Evolutionary conservation across 2,113 vertebrate genomes (phyloP).

Genomic region (Peromyscus maniculatus): DNA sequence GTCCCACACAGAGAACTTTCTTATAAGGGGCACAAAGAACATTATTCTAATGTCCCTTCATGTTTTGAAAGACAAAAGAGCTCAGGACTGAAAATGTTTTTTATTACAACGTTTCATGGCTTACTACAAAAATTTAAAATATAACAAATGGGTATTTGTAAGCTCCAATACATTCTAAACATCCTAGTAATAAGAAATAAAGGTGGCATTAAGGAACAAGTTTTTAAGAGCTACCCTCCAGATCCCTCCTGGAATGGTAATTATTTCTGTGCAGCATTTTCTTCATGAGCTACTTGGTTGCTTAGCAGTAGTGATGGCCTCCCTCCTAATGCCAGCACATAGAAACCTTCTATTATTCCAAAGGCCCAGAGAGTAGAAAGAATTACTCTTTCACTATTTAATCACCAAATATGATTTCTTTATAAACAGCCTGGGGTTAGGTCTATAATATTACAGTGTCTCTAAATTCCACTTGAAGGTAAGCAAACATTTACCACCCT

Average conservation of each 20-base stretch:
- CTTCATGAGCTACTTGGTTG: conserved; percentile 15
- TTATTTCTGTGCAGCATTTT: conserved; percentile 6
- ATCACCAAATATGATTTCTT: conserved; percentile 77
- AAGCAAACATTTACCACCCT: conserved; percentile 65
- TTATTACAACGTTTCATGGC: background rate
- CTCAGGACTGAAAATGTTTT: background rate
- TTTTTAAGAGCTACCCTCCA: background rate
- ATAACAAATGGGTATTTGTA: conserved; percentile 17
- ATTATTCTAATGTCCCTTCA: conserved; percentile 21
- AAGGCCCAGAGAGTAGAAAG: conserved; percentile 35
- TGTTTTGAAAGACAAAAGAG: conserved; percentile 19
- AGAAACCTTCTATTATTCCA: conserved; percentile 72
- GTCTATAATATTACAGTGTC: conserved; percentile 50
- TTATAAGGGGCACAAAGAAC: conserved; percentile 32
- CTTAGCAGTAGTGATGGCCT: conserved; percentile 17
- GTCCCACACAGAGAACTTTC: background rate
- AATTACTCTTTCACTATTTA: conserved; percentile 78
- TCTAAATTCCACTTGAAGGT: conserved; percentile 69
- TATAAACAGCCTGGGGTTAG: conserved; percentile 71
- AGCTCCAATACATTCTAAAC: conserved; percentile 22
- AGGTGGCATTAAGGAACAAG: background rate
- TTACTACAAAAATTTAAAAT: conserved; percentile 35
- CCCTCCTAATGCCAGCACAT: background rate
- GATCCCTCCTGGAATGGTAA: conserved; percentile 10
- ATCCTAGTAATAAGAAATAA: conserved; percentile 53